phyloP scores from a whole-genome alignment of 2,113 vertebrate genomes.

The Vulpes ferrilata region DNA sequence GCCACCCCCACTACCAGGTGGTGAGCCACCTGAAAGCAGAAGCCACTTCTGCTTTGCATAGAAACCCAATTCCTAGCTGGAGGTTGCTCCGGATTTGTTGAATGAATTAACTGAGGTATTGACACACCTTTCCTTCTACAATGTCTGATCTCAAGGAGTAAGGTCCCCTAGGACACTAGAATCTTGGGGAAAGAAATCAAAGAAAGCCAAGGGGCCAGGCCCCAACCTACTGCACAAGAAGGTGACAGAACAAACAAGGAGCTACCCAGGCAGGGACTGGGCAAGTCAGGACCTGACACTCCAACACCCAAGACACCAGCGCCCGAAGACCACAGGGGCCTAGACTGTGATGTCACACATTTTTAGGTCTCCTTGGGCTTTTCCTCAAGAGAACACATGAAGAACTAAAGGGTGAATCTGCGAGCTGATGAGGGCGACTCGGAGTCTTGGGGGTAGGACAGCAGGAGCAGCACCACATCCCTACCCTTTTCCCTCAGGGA shows the following conservation, averaged over 20 bases:
- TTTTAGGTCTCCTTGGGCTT: not conserved
- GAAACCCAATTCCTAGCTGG: not conserved
- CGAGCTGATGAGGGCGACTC: not conserved
- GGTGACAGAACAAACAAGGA: not conserved
- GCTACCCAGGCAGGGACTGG: fast-evolving
- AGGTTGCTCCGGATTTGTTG: not conserved
- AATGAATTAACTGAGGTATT: not conserved
- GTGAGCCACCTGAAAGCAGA: not conserved
- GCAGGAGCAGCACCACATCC: not conserved
- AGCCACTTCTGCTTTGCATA: too few relatives aligned
- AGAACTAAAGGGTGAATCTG: not conserved
- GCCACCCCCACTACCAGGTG: not conserved
- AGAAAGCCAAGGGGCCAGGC: not conserved
- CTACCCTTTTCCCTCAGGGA: not conserved
- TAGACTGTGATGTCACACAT: not conserved
- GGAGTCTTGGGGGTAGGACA: not conserved
- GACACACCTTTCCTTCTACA: not conserved
- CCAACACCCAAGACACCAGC: too few relatives aligned
- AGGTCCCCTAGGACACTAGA: not conserved
- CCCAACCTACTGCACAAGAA: not conserved
- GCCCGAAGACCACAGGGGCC: not conserved
- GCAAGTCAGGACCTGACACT: not conserved
- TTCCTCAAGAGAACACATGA: not conserved
- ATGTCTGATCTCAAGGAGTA: not conserved
- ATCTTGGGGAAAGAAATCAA: not conserved